Evolutionary conservation across 2,797 vertebrate species (phyloP), one percentile per base, ranked within the genome.

Genomic region (Apogon hyalosoma): DNA sequence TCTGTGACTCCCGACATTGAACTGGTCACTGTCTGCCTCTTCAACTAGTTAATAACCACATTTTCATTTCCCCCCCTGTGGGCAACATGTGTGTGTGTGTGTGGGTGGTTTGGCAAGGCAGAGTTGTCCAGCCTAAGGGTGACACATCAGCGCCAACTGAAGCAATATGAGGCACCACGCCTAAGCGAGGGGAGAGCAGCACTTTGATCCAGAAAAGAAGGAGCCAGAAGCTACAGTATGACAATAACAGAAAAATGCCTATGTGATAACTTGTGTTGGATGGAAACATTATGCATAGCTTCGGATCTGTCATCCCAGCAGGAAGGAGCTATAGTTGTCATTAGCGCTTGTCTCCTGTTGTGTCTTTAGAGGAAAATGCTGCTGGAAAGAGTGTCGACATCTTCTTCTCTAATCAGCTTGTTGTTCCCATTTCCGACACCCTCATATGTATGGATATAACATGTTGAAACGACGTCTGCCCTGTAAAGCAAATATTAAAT

Each of bases 301-400:
- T 49, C 45, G 70, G 70, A 71, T 77, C 70, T 79, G 83, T 81
- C 79, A 68, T 77, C 76, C 49, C 82, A 73, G 79, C 86, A 86
- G 82, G 77, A 74, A 63, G 67, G 54, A 83, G 76, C 64, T 75
- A 74, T 76, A 79, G 63, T 76, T 79, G 80, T 79, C 84, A 84
- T 89, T 83, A 81, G 79, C 60, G 83, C 51, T 54, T 48, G 69
- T 81, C 55, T 80, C 80, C 83, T 67, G 77, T 83, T 74, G 76
- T 77, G 75, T 74, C 71, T 82, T 60, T 68, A 36, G 50, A 82
- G 79, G 77, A 42, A 85, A 75, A 67, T 58, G 45, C 73, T 70
- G 63, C 54, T 16, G 10, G 38, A 65, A 28, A 28, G 68, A 75
- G 72, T 16, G 9, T n/a, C 45, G 62, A 69, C 45, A 52, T 68